Conservation (phyloP, 2,797 vertebrate genomes). For the Rhinogobio ventralis region DNA sequence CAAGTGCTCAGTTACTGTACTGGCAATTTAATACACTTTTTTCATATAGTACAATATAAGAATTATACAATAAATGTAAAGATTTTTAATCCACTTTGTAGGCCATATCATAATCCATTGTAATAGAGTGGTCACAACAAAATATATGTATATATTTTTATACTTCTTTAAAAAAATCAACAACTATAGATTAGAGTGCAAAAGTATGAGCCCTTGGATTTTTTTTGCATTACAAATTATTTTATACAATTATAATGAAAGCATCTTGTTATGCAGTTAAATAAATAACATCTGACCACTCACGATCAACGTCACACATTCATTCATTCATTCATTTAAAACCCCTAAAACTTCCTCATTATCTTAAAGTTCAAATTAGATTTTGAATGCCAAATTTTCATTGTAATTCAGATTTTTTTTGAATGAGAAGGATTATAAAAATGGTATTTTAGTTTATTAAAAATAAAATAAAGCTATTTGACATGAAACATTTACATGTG, state of each 20-base stretch:
- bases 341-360: neutral
- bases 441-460: no score
- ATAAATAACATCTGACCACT: neutral
- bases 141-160: no score
- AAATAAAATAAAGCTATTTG: no score
- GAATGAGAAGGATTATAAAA: no score
- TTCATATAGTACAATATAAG: conserved; percentile 7
- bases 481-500: no score
- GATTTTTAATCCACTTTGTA: neutral
- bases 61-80: neutral
- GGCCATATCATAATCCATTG: neutral
- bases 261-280: neutral
- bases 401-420: no score
- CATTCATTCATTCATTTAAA: neutral
- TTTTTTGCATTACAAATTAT: neutral
- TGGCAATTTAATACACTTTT: neutral
- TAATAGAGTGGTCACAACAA: neutral
- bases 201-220: neutral
- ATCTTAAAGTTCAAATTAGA: neutral
- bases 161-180: neutral
- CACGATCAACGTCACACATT: neutral
- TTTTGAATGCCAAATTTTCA: neutral
- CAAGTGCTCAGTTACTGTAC: neutral
- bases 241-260: neutral
- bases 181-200: neutral